A percentile compares a stretch with the other conserved stretches of the same genome.
Conservation (phyloP, 1,140 invertebrate species). For the Nephila pilipes region DNA sequence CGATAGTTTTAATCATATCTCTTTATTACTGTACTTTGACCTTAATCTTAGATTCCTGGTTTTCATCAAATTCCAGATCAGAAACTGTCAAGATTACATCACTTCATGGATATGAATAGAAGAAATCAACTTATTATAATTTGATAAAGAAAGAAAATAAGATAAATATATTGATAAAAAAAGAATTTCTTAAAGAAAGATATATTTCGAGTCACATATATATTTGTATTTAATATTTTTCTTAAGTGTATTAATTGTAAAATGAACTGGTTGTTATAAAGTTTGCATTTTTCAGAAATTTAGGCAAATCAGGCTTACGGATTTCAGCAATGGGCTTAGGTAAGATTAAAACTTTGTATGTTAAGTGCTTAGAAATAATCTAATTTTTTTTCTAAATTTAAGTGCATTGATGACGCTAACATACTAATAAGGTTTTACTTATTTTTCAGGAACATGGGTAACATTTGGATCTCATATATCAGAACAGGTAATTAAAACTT, state of each 20-base stretch:
- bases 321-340: constrained; percentile 95
- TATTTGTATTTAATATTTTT: neutral
- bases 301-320: constrained; percentile 94
- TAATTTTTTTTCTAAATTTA: constrained; percentile 8
- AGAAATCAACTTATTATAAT: too few species aligned
- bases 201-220: too few species aligned
- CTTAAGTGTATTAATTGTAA: neutral
- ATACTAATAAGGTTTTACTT: neutral
- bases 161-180: too few species aligned
- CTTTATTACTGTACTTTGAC: too few species aligned
- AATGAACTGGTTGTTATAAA: neutral
- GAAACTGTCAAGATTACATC: too few species aligned
- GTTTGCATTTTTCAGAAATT: constrained; percentile 84
- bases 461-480: constrained; percentile 89
- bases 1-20: too few species aligned
- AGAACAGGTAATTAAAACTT: constrained; percentile 85
- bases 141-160: too few species aligned
- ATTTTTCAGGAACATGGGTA: constrained; percentile 90
- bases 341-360: constrained; percentile 80
- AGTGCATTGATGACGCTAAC: neutral
- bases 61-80: too few species aligned
- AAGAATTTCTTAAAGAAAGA: too few species aligned
- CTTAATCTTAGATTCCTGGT: too few species aligned
- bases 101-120: too few species aligned
- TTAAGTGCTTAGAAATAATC: constrained; percentile 38